Base-by-base conservation (phyloP, 2,888 invertebrate genomes). In the Drosophila antonietae region DNA sequence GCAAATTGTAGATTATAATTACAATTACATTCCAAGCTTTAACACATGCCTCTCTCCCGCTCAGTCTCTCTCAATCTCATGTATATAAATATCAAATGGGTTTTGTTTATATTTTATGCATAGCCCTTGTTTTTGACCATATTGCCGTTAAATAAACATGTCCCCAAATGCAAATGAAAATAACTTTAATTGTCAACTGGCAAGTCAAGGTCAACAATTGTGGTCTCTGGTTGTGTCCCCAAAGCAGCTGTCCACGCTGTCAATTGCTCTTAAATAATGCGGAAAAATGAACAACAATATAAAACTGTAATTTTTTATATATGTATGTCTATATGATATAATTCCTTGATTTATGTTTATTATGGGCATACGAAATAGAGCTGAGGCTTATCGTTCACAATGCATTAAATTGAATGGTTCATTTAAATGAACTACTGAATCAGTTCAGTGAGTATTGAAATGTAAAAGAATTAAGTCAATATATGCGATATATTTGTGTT, bases 101-200 rank as follows among this genome's bases (percentile, higher is more conserved):
- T 9, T 6, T 23, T 41, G 10, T 15, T 8, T 49, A 58, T 71
- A 59, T 52, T 65, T 71, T 53, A 74, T 74, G 51, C 55, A 60
- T 62, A 52, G 31, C 28, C 18, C 12, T 41, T 63, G 31, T 44
- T 64, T 57, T 43, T 44, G 58, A 23, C 44, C 60, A 61, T 61
- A 55, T 61, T 39, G 58, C 14, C 59, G 57, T 78, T 65, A 65
- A 71, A 80, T 56, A 73, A 75, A 78, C 67, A 72, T 73, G 73
- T 78, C 71, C 80, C 71, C 68, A 56, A 68, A 53, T 60, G 71
- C 78, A 69, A 80, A 76, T 79, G 67, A 76, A 83, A 78, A 86
- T 86, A 84, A 86, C 84, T 86, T 77, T 82, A 84, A 84, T 83
- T 86, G 82, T 55, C 73, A 74, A 65, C 69, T 69, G 77, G 65